Percentiles rank a stretch among this genome's conserved stretches.
phyloP scores from a whole-genome alignment of 2,113 vertebrate species.

The Porphyrio hochstetteri region DNA sequence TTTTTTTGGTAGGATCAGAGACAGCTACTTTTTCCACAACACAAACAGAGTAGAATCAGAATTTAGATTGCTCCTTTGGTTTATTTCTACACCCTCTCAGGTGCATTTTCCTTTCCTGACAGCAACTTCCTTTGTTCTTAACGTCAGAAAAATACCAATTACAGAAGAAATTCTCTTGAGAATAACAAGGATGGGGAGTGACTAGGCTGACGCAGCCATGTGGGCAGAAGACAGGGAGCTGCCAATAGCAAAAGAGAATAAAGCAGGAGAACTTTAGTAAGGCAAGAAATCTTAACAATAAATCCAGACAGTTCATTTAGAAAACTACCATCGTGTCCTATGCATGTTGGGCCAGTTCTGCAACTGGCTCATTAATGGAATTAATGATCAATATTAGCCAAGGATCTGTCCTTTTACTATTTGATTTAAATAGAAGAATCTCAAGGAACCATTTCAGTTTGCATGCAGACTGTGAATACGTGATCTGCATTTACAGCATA shows the following conservation, averaged over 20 bases:
- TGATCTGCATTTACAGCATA: background rate
- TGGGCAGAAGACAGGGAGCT: background rate
- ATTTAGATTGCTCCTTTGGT: background rate
- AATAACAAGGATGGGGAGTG: background rate
- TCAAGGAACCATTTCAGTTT: background rate
- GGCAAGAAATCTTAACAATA: background rate
- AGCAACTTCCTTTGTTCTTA: background rate
- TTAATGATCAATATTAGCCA: background rate
- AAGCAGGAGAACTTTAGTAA: background rate
- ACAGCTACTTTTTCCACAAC: background rate
- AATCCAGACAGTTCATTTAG: background rate
- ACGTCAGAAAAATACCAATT: background rate
- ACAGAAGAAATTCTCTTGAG: background rate
- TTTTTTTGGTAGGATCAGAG: background rate
- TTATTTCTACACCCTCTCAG: background rate
- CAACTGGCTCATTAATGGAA: background rate
- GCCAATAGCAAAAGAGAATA: background rate
- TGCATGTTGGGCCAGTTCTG: background rate
- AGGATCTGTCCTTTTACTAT: background rate
- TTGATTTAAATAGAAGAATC: background rate
- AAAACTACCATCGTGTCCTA: accelerated
- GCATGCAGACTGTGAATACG: background rate
- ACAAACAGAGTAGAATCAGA: background rate
- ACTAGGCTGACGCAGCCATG: background rate
- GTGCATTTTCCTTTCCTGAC: background rate